These are phyloP conservation scores for Radopholus similis DNA, from an alignment of 1,140 invertebrate genomes.

Conservation along the genomic window DNA sequence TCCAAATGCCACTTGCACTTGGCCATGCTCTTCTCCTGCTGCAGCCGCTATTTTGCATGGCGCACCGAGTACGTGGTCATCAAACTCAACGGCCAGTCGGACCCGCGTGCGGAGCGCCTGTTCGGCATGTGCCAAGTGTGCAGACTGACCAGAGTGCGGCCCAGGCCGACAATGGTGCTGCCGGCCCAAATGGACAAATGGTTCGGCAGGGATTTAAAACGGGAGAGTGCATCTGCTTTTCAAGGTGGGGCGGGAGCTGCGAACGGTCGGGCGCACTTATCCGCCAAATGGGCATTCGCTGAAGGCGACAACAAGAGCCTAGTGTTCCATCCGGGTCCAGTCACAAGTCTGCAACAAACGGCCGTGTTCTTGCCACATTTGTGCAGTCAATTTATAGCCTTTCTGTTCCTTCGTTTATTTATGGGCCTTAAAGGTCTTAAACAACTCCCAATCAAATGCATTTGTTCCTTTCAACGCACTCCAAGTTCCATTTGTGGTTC, in stretches of 20 bases:
- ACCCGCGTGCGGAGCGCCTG: slow-evolving; percentile 48
- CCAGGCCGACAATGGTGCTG: not conserved
- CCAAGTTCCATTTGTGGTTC: not conserved
- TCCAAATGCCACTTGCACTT: not conserved
- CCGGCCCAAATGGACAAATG: not conserved
- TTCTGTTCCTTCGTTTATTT: not conserved
- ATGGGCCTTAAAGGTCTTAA: not conserved
- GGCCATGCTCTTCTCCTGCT: slow-evolving; percentile 10
- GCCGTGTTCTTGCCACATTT: not conserved
- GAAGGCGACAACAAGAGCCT: not conserved
- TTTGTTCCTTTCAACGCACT: not conserved
- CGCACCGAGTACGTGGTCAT: slow-evolving; percentile 42
- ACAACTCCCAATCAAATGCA: not conserved
- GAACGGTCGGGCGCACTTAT: not conserved
- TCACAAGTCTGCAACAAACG: no score
- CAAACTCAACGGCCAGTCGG: slow-evolving; percentile 43
- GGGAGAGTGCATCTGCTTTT: not conserved
- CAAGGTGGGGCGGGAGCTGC: slow-evolving; percentile 12
- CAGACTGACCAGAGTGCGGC: slow-evolving; percentile 25
- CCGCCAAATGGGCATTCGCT: not conserved
- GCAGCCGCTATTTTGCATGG: slow-evolving; percentile 55
- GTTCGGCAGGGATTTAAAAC: not conserved
- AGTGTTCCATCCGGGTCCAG: no score
- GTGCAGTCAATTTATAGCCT: not conserved
- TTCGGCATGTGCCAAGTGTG: slow-evolving; percentile 58